Conservation (phyloP, 2,888 invertebrate species). For the Orgyia antiqua region DNA sequence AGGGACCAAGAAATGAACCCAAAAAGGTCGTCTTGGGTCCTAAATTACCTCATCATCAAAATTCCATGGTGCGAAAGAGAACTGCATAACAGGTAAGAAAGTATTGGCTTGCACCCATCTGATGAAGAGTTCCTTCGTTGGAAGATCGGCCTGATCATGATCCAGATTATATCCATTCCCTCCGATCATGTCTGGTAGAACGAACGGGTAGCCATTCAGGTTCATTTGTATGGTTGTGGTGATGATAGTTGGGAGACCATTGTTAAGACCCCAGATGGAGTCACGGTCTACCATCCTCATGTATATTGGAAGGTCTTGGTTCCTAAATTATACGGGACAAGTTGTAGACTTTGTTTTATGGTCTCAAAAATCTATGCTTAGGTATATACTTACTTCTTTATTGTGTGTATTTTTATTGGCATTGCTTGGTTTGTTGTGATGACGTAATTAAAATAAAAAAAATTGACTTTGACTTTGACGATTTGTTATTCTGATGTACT, state of each 20-base stretch:
- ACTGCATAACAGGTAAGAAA: conserved; percentile 89
- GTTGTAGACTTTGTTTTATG: too few relatives aligned
- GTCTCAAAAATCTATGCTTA: too few relatives aligned
- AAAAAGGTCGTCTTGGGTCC: too few relatives aligned
- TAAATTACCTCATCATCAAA: conserved; percentile 80
- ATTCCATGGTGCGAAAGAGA: conserved; percentile 89
- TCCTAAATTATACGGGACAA: too few relatives aligned
- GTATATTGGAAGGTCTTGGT: conserved; percentile 84
- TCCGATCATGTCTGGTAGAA: conserved; percentile 89
- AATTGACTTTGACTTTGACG: too few relatives aligned
- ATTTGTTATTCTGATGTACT: too few relatives aligned
- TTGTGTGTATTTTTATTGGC: too few relatives aligned
- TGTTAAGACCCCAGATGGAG: conserved; percentile 82
- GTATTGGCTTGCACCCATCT: conserved; percentile 88
- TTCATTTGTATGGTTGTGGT: conserved; percentile 83
- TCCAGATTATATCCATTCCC: conserved; percentile 80
- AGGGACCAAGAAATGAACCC: too few relatives aligned
- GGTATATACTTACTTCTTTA: too few relatives aligned
- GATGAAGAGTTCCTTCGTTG: conserved; percentile 82
- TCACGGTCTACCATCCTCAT: conserved; percentile 89
- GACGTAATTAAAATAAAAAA: too few relatives aligned
- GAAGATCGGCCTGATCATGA: conserved; percentile 61
- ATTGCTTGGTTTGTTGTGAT: too few relatives aligned
- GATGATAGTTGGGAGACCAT: conserved; percentile 84
- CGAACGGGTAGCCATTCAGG: conserved; percentile 82